These are phyloP conservation scores for Brachionus rubens DNA, from an alignment of 1,140 invertebrate genomes.

Conservation along the genomic window DNA sequence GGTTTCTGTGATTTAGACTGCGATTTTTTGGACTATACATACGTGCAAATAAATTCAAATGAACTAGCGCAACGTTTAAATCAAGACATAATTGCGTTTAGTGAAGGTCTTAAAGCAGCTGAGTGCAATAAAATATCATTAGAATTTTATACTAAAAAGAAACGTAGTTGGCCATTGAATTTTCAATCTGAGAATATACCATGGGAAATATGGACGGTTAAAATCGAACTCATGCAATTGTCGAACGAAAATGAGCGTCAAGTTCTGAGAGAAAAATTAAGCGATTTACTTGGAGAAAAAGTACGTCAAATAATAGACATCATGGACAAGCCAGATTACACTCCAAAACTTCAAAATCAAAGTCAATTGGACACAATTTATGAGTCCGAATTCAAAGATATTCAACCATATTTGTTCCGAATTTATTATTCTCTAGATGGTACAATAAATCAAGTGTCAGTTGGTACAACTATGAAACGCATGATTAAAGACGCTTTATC, in stretches of 20 bases:
- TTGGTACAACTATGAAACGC: constrained; percentile 76
- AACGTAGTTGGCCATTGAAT: constrained; percentile 76
- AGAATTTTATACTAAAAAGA: constrained; percentile 89
- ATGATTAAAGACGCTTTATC: constrained; percentile 80
- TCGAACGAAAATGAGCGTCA: constrained; percentile 82
- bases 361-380: constrained; percentile 87
- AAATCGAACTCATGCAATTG: constrained; percentile 78
- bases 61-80: constrained; percentile 72
- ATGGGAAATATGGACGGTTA: constrained; percentile 95
- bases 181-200: constrained; percentile 75
- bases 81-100: constrained; percentile 78
- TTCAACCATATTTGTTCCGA: constrained; percentile 89
- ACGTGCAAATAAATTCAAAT: constrained; percentile 68
- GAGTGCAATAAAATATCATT: constrained; percentile 78
- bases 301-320: constrained; percentile 87
- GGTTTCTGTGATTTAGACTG: constrained; percentile 92
- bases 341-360: constrained; percentile 88
- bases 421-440: constrained; percentile 43
- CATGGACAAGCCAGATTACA: constrained; percentile 89
- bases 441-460: constrained; percentile 49
- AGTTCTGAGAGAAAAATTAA: constrained; percentile 79
- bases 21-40: constrained; percentile 93
- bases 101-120: constrained; percentile 70
- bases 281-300: constrained; percentile 84
- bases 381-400: constrained; percentile 82